Evolutionary conservation across 2,113 vertebrate species (phyloP), one percentile per base, ranked within the genome.

Genomic region (Cochlearius cochlearius): DNA sequence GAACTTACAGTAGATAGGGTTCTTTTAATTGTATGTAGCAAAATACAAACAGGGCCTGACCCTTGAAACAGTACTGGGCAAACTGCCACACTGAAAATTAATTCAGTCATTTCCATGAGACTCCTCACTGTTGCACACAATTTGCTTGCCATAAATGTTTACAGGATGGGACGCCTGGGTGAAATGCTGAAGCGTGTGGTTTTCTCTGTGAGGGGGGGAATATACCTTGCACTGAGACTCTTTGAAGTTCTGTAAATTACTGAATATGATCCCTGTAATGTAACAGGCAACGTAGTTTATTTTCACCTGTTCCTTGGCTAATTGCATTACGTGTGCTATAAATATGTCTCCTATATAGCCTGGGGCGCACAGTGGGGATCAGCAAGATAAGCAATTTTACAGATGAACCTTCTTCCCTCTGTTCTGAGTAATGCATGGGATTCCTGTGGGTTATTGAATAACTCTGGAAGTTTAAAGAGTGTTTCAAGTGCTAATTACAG

Each of bases 11-110:
- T 95, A 97, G 94, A 82, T 94, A 88, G 59, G n/a, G 91, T 88
- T 91, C 27, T 96, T 91, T 83, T 59, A 91, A 69, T 67, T 73
- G 26, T 91, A 96, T 90, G 91, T 95, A 96, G 86, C 88, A 96
- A 91, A 97, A 75, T 30, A 63, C 23, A 82, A 86, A 59, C 49
- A 82, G 32, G 75, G 81, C 72, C 63, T 71, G 86, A 79, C 72
- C 66, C 76, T 92, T 91, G 91, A 74, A 88, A 77, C 68, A 89
- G 66, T 74, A 73, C 75, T 79, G 75, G 87, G 83, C 69, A 94
- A 69, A 84, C n/a, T 74, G 77, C 72, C 81, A 49, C 62, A 63
- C 36, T 74, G 71, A 94, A 90, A 93, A 74, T 62, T 6, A 89
- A 68, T 67, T 90, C 84, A 75, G 74, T 78, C 74, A 75, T 86